Base-by-base conservation (phyloP, 2,888 invertebrate species). In the Sinelater perroti region DNA sequence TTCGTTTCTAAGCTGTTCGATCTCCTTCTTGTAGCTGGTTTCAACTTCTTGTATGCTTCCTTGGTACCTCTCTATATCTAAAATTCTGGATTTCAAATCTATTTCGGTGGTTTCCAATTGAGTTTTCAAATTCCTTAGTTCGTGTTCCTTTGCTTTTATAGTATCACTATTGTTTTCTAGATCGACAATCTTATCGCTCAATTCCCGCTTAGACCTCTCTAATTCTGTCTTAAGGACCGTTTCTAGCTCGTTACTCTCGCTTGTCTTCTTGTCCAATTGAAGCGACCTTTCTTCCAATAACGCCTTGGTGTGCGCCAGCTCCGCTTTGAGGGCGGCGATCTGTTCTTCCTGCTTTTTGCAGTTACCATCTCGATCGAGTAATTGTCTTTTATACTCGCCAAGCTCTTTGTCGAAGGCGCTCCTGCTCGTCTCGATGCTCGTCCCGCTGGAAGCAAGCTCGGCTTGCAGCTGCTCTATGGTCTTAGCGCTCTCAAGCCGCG, bases 151-250 rank as follows among this genome's bases (percentile, higher is more conserved):
- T 5, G 61, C 11, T 36, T 72, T 78, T 63, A 79, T 79, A 2
- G 69, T 68, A 61, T 82, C 82, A 70, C 78, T 77, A 53, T 78
- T 65, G 63, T 79, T 80, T 75, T 85, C 84, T 60, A 82, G 70
- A 70, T 85, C 85, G 70, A 80, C 75, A 57, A 80, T 74, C 79
- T 81, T 84, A 57, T 80, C 79, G 72, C 83, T 85, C 13, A 82
- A 75, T 53, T 75, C 73, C 70, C 75, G 72, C 63, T 74, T 74
- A 2, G 77, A 52, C 65, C 72, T 70, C 7, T 75, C 71, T 5
- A 72, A 54, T 61, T 75, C 72, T 64, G 75, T 75, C 35, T 68
- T 65, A 20, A 70, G 60, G 33, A 54, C 57, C 21, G 64, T 64
- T 63, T 76, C 74, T 11, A 61, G 40, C 14, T 70, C 66, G 26